Percentiles rank a stretch among this genome's conserved stretches.
phyloP scores from a whole-genome alignment of 2,888 invertebrate genomes.

The Ctena decussata region DNA sequence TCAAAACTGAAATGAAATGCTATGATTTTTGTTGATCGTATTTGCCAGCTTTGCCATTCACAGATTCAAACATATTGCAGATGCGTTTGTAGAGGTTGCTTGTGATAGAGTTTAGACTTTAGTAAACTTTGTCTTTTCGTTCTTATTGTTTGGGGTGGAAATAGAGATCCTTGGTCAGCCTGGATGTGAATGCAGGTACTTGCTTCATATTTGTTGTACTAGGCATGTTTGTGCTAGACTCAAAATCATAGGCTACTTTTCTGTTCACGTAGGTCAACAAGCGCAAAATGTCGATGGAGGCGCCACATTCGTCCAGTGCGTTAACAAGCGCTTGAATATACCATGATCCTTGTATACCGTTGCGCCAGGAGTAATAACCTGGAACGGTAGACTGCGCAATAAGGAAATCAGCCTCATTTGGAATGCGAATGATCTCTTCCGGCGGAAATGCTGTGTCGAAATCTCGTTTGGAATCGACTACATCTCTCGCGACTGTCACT shows the following conservation, averaged over 20 bases:
- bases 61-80: too few relatives aligned
- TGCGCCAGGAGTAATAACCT: constrained; percentile 85
- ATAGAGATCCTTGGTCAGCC: constrained; percentile 83
- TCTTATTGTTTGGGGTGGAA: constrained; percentile 61
- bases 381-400: constrained; percentile 85
- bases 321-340: constrained; percentile 84
- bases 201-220: constrained; percentile 80
- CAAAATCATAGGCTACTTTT: constrained; percentile 83
- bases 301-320: constrained; percentile 76
- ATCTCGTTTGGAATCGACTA: constrained; percentile 89
- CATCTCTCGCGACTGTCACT: constrained; percentile 40
- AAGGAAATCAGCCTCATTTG: constrained; percentile 85
- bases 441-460: constrained; percentile 87
- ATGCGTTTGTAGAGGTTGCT: too few relatives aligned
- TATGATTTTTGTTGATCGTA: too few relatives aligned
- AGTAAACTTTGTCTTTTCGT: too few relatives aligned
- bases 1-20: too few relatives aligned
- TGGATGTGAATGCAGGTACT: constrained; percentile 83
- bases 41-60: too few relatives aligned
- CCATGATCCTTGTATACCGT: constrained; percentile 85
- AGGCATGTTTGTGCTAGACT: constrained; percentile 76
- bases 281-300: constrained; percentile 73
- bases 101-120: too few relatives aligned
- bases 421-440: constrained; percentile 90
- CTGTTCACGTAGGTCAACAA: constrained; percentile 84